These are phyloP conservation scores for Agrochola lota DNA, from an alignment of 2,888 invertebrate species.

Conservation along the genomic window DNA sequence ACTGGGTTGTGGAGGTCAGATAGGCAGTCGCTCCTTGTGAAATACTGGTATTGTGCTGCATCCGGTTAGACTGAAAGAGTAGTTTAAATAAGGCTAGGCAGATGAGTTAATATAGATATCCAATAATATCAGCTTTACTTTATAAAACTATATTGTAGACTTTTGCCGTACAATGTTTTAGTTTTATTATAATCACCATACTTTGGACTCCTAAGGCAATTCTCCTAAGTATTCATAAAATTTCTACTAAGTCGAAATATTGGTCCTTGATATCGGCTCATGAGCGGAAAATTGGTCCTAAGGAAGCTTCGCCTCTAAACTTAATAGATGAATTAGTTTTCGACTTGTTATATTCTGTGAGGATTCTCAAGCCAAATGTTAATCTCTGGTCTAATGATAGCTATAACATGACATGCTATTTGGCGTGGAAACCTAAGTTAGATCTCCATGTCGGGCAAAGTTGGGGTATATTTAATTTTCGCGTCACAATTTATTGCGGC, in stretches of 20 bases:
- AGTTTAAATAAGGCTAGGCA: too few relatives aligned
- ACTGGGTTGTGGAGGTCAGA: neutral
- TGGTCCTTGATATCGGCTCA: neutral
- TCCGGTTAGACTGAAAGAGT: neutral
- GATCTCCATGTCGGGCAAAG: too few relatives aligned
- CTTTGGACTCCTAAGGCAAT: neutral
- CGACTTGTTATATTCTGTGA: neutral
- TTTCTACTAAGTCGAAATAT: too few relatives aligned
- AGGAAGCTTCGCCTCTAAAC: neutral
- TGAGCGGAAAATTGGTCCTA: neutral
- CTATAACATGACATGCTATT: neutral
- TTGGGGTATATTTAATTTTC: neutral
- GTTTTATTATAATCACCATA: neutral
- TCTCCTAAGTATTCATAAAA: too few relatives aligned
- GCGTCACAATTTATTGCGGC: neutral
- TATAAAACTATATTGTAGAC: neutral
- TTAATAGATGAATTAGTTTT: neutral
- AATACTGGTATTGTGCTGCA: too few relatives aligned
- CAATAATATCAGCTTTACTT: too few relatives aligned
- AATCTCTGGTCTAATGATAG: neutral
- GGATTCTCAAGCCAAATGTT: neutral
- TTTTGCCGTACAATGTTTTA: neutral
- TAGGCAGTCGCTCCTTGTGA: neutral
- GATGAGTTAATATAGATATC: neutral
- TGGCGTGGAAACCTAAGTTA: neutral